Evolutionary conservation across 1,140 invertebrate species (phyloP).

Genomic region (Plodia interpunctella): DNA sequence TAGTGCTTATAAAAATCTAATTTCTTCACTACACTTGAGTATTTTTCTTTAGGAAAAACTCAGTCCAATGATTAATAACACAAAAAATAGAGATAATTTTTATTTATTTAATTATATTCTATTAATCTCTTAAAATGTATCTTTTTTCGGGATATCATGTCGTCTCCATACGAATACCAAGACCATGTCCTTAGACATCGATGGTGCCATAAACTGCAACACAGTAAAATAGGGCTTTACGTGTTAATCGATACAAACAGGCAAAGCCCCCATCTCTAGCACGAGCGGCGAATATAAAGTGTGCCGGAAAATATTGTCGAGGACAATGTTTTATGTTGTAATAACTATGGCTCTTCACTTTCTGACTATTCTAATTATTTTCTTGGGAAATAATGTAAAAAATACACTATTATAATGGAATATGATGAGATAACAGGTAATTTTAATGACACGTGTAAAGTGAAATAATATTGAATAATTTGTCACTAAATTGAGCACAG

Average conservation of each 20-base stretch:
- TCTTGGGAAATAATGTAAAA: not conserved
- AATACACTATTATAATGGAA: not conserved
- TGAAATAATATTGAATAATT: no score
- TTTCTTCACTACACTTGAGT: no score
- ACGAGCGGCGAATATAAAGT: slow-evolving; percentile 38
- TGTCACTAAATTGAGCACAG: no score
- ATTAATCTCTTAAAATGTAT: no score
- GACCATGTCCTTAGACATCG: slow-evolving; percentile 16
- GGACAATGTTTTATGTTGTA: not conserved
- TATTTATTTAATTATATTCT: no score
- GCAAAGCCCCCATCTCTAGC: slow-evolving; percentile 7
- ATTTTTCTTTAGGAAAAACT: no score
- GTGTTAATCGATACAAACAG: slow-evolving; percentile 47
- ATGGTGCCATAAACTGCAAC: slow-evolving; percentile 53
- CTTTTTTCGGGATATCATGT: not conserved
- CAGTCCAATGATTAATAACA: no score
- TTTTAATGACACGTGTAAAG: no score
- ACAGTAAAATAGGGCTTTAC: slow-evolving; percentile 47
- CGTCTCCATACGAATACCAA: not conserved
- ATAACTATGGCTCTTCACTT: not conserved
- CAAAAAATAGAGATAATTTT: no score
- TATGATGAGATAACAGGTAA: no score
- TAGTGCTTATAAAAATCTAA: no score
- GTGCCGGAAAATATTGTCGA: slow-evolving; percentile 2
- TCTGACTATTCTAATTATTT: not conserved